Evolutionary conservation across 1,140 invertebrate genomes (phyloP), one percentile per base, ranked within the genome.

Genomic region (Megalopta genalis): DNA sequence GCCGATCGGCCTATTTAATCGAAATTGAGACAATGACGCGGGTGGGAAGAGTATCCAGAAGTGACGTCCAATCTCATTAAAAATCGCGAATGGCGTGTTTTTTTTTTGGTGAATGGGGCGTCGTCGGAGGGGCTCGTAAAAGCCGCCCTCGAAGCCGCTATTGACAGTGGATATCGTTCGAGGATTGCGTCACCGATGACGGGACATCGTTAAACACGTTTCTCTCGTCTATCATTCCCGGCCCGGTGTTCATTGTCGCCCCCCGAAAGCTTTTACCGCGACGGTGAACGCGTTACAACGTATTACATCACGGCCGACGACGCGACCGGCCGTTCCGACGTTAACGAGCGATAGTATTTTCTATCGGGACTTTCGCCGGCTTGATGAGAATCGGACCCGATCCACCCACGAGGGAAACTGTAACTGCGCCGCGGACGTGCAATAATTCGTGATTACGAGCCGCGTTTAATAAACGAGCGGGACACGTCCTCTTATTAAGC

Each of bases 191-290:
- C 68, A 77, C 57, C 75, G 42, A 39, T 63, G 75, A 77, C 27
- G 62, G 69, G 52, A n/a, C 69, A 32, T 78, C 76, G 60, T 72
- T 68, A 71, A 77, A 79, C 46, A 77, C 42, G 27, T 74, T 66
- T 66, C 62, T n/a, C 66, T 78, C 75, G 77, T 79, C 76, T 73
- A 67, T 78, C 69, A 79, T 63, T 59, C 32, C 3, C 59, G 21
- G 42, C n/a, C n/a, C 39, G 37, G 63, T 42, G 57, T 52, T 81
- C 59, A 64, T 77, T 70, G 74, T 25, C 62, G 39, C 54, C 54
- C 8, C 8, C 23, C 69, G 21, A 78, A 63, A 71, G 76, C 76
- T 72, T 77, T 77, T 78, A 77, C 46, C 75, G 69, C 75, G 75
- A 71, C 37, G 66, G 49, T 10, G 46, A 23, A 54, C 76, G 46